Base-by-base conservation (phyloP, 2,888 invertebrate genomes). In the Aporophyla nigra region DNA sequence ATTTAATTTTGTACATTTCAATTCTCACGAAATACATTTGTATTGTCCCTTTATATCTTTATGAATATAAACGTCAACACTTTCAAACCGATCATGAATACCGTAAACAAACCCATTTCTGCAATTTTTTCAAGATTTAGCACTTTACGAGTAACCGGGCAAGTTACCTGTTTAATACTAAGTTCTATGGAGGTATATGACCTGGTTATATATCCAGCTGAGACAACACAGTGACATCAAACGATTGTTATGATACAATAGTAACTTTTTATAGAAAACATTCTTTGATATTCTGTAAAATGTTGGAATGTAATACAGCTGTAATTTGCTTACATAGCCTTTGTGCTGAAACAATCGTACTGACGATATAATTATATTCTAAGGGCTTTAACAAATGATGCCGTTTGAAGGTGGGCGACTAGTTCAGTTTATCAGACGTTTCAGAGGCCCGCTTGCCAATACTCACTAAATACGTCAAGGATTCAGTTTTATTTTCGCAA, bases 151-250 rank as follows among this genome's bases (percentile, higher is more conserved):
- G 49, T n/a, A 24, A 21, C 24, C 19, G 24, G 43, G 9, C 0
- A 19, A 53, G 27, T 10, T 53, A 27, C 16, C 33, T 53, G n/a
- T n/a, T 33, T n/a, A 53, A 19, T 65, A 27, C 7, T 27, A 65
- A 49, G 27, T 27, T 27, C 7, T 5, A 0, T 21, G 6, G 4
- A 7, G 5, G 0, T 21, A 49, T 7, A 14, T 0, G 1, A 49
- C 21, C 21, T 51, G 14, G 27, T 21, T 9, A 59, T 70, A 43
- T 62, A 67, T 6, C 72, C 65, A 72, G 27, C 66, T 78, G 66
- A 61, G 14, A 33, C 65, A 70, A 78, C 24, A 78, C 56, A 46
- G 24, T 46, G 51, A 40, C 59, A n/a, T n/a, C 65, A 65, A 65
- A 24, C 9, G 7, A 33, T 59, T 69, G 53, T 65, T 58, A 14